Base-by-base conservation (phyloP, 2,113 vertebrate genomes). In the Typhlomys cinereus region DNA sequence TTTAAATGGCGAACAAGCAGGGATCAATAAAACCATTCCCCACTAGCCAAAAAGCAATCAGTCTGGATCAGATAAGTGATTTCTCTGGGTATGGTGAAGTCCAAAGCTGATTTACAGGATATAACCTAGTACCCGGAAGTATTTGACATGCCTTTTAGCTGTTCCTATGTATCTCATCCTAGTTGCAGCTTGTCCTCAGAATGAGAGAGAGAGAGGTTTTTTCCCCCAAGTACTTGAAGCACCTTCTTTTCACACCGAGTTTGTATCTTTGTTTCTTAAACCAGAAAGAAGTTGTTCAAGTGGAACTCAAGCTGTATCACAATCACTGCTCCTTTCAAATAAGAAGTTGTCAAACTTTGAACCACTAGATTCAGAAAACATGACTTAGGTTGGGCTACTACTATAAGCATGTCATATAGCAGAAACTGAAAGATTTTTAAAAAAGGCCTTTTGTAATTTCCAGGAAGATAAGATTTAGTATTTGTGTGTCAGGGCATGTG, bases 21-120 rank as follows among this genome's bases (percentile, higher is more conserved):
- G 3, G 34, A 85, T 67, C 70, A 92, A 88, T 90, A 85, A 94
- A 94, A 95, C 78, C 61, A 44, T 61, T 81, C 18, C 67, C 50
- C 4, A 13, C 39, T 84, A 50, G 41, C 54, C 21, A 25, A 92
- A 90, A 83, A 76, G 39, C 86, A 54, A 85, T 50, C 75, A 67
- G 7, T 18, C 41, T n/a, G 59, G 39, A 80, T 39, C 52, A 54
- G 14, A 7, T 52, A 92, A 93, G 29, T 64, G 23, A 44, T 46
- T 64, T 70, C 8, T 90, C 29, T 34, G 21, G 5, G 4, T 67
- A 15, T 31, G 29, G 27, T 0, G 1, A 74, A 14, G 46, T 62
- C 59, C 0, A 0, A 3, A 31, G 11, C 48, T 78, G 4, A 62
- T 73, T 41, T 87, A 36, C 20, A 57, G 46, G 44, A 46, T 12